Evolutionary conservation across 1,140 invertebrate species (phyloP).

Genomic region (Neodiprion virginianus): DNA sequence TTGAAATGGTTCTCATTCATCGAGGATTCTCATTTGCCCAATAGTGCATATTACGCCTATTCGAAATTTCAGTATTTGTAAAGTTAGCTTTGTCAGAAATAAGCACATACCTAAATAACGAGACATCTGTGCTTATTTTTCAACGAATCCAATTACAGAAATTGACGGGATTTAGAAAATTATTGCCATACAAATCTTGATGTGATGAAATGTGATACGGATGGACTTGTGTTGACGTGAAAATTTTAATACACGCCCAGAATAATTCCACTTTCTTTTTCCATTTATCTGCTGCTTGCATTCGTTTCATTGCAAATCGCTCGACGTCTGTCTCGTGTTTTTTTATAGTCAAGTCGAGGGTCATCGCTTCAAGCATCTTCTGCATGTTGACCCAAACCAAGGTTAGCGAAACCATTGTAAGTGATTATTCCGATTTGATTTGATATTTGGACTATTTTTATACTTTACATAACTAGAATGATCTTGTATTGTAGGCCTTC

Average conservation of each 20-base stretch:
- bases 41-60: not conserved
- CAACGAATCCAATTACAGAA: not conserved
- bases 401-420: too few species aligned
- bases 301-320: too few species aligned
- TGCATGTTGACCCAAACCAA: slow-evolving; percentile 12
- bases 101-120: not conserved
- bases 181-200: not conserved
- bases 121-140: not conserved
- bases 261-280: too few species aligned
- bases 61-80: not conserved
- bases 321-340: too few species aligned
- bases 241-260: not conserved
- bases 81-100: not conserved
- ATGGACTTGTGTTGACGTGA: not conserved
- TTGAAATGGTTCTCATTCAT: not conserved
- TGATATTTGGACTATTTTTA: not conserved
- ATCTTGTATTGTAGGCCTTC: not conserved
- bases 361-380: slow-evolving; percentile 10
- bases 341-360: too few species aligned
- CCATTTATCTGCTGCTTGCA: too few species aligned
- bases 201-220: not conserved
- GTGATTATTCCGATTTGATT: too few species aligned
- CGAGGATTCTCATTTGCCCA: not conserved
- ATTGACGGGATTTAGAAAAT: not conserved
- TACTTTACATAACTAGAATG: not conserved